Base-by-base conservation (phyloP, 2,888 invertebrate species). In the Bembecia ichneumoniformis region DNA sequence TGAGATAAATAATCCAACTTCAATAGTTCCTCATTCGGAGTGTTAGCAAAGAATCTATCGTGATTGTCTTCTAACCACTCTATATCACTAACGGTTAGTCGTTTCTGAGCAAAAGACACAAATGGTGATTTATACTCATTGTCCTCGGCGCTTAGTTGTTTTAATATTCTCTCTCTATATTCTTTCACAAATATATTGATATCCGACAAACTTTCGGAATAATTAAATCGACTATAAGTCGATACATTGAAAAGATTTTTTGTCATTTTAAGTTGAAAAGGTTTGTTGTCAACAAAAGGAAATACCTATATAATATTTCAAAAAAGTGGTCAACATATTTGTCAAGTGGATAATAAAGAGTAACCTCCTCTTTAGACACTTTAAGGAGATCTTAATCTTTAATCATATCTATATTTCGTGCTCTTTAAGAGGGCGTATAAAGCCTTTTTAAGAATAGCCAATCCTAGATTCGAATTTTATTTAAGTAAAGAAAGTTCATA, bases 21-120 rank as follows among this genome's bases (percentile, higher is more conserved):
- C 0, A 58, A 51, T 44, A 77, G 52, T 46, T 49, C 56, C 45
- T 69, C 55, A 54, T 86, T 84, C 0, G 60, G 68, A 4, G 81
- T 80, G 20, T 76, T 60, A 17, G 64, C 66, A 11, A 83, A 53
- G 50, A 79, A 87, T 49, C 64, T 73, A 1, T 73, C 63, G 10
- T 65, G 52, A 47, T 84, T 81, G 3, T 78, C 78, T 40, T 71
- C 52, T 2, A 78, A 46, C 83, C 84, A 84, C 20, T 52, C 34
- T 36, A 60, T 55, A 17, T 54, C 67, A 13, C 50, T 50, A 40
- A 56, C 13, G 51, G 61, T 68, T 3, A 64, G 47, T 11, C 53
- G 67, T 44, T 55, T 73, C 35, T 73, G 66, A 13, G 71, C 74
- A 58, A 81, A 87, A 1, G 80, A 77, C 14, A 60, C 35, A 48